A percentile compares a stretch with the other conserved stretches of the same genome.
phyloP scores from a whole-genome alignment of 2,113 vertebrate species.

The Haliaeetus leucogaster region DNA sequence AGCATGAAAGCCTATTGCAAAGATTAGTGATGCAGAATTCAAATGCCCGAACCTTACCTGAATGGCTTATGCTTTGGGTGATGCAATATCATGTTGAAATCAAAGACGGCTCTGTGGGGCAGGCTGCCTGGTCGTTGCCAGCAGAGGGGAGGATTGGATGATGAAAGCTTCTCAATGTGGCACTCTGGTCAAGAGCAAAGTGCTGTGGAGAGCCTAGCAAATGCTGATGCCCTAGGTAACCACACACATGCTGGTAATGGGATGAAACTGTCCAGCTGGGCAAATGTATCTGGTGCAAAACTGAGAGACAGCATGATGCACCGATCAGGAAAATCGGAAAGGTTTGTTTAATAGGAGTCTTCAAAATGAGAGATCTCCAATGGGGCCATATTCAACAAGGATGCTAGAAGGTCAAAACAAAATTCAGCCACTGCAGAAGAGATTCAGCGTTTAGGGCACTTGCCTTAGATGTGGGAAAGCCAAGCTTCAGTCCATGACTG shows the following conservation, averaged over 20 bases:
- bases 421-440: not conserved
- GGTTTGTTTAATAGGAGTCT: not conserved
- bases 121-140: not conserved
- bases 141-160: not conserved
- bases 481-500: not conserved
- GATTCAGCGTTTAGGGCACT: not conserved
- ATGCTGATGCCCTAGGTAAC: not conserved
- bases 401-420: not conserved
- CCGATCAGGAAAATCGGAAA: not conserved
- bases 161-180: not conserved
- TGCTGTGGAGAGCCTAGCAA: not conserved
- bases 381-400: not conserved
- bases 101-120: not conserved
- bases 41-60: not conserved
- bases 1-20: not conserved
- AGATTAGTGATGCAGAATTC: not conserved
- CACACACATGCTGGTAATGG: accelerated
- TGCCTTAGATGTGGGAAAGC: not conserved
- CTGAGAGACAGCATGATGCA: accelerated
- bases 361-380: not conserved
- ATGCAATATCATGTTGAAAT: not conserved
- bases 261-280: not conserved
- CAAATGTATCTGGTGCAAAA: not conserved
- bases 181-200: not conserved
- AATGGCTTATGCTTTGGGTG: not conserved